Conservation (phyloP, 2,797 vertebrate species). For the Salmo trutta region DNA sequence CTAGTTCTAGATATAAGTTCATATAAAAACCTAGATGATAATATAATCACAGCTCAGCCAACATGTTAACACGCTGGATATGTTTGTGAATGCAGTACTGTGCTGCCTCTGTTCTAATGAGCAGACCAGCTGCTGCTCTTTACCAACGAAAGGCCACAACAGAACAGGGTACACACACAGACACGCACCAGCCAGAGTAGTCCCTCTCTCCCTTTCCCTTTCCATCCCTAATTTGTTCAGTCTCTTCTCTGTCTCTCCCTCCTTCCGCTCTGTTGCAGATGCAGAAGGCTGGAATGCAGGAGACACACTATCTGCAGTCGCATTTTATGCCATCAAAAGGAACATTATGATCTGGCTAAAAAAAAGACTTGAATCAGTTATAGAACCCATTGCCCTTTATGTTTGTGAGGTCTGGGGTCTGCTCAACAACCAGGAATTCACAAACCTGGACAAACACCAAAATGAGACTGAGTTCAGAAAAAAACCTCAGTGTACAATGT, state of each 20-base stretch:
- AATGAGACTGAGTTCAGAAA: too few species aligned
- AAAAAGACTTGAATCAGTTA: too few species aligned
- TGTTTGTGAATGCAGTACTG: background rate
- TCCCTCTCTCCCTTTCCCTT: background rate
- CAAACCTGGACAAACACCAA: too few species aligned
- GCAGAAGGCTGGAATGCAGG: conserved; percentile 62
- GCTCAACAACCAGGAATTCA: too few species aligned
- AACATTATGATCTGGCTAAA: too few species aligned
- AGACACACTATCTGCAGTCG: conserved; percentile 77
- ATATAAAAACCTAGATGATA: background rate
- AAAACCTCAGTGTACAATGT: too few species aligned
- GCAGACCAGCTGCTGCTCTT: background rate
- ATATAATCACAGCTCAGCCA: too few species aligned
- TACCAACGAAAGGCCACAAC: background rate
- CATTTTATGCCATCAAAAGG: too few species aligned
- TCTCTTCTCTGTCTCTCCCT: background rate
- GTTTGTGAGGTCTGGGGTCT: too few species aligned
- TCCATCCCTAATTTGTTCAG: background rate
- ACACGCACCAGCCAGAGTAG: background rate
- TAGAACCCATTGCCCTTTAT: too few species aligned
- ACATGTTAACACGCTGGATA: background rate
- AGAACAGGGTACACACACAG: background rate
- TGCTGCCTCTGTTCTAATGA: conserved; percentile 9
- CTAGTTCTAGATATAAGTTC: background rate
- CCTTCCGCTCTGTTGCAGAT: conserved; percentile 12